These are phyloP conservation scores for Hystrix brachyura DNA, from an alignment of 2,113 vertebrate genomes.

Conservation along the genomic window DNA sequence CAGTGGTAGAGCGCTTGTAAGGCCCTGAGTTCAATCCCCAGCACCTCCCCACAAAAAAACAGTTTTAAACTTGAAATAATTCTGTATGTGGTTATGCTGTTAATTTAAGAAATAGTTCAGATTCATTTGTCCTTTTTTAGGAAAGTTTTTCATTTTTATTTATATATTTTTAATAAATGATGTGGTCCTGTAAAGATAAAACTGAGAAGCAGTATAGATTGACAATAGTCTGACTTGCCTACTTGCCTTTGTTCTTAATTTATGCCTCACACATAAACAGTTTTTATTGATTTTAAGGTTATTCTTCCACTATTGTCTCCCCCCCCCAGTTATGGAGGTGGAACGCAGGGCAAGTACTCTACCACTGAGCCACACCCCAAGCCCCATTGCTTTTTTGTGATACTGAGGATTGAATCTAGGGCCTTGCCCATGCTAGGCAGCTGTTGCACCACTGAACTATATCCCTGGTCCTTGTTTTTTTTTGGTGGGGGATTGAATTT, in stretches of 20 bases:
- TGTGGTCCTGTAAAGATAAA: constrained; percentile 22
- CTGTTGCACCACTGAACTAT: no score
- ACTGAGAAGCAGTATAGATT: neutral
- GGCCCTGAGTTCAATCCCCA: no score
- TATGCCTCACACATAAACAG: neutral
- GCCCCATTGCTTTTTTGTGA: no score
- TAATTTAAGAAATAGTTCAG: neutral
- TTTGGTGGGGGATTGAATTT: no score
- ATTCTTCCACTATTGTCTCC: neutral
- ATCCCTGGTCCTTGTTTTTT: no score
- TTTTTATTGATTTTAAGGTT: neutral
- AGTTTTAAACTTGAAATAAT: neutral
- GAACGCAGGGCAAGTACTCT: no score
- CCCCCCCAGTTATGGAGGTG: no score
- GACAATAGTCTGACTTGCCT: neutral
- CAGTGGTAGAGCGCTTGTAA: no score
- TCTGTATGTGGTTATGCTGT: neutral
- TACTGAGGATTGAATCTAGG: neutral
- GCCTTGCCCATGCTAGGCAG: neutral
- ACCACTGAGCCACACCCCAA: no score
- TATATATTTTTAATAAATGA: neutral
- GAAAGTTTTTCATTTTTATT: neutral
- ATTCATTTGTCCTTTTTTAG: constrained; percentile 1
- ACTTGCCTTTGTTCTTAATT: neutral
- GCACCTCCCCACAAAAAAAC: no score